Conservation (phyloP, 2,797 vertebrate genomes). For the Syndactyla subalaris region DNA sequence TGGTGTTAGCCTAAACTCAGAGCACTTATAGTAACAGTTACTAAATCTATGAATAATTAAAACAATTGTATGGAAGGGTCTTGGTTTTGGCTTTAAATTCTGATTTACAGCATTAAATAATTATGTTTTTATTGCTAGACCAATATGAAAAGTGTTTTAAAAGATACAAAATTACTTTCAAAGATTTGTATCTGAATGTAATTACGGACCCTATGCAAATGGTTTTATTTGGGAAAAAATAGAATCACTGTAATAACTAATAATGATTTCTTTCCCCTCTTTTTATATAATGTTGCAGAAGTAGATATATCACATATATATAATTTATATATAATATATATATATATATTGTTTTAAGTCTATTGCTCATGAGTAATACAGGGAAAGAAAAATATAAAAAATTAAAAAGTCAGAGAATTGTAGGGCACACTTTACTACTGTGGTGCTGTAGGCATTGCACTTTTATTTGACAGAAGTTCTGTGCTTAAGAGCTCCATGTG, state of each 20-base stretch:
- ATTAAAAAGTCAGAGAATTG: background rate
- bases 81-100: background rate
- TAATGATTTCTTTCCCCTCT: background rate
- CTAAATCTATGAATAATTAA: background rate
- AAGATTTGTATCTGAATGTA: background rate
- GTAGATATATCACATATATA: background rate
- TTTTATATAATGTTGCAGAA: background rate
- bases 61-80: background rate
- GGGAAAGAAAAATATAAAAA: background rate
- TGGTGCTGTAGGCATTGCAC: background rate
- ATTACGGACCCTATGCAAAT: background rate
- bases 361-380: background rate
- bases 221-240: background rate
- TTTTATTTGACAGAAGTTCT: background rate
- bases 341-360: background rate
- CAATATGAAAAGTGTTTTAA: background rate
- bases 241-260: background rate
- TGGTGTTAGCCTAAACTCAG: background rate
- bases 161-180: background rate
- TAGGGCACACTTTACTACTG: background rate
- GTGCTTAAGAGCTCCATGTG: background rate
- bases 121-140: background rate
- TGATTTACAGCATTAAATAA: background rate
- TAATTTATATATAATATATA: no score
- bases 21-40: background rate